Base-by-base conservation (phyloP, 2,797 vertebrate genomes). In the Carduelis carduelis region DNA sequence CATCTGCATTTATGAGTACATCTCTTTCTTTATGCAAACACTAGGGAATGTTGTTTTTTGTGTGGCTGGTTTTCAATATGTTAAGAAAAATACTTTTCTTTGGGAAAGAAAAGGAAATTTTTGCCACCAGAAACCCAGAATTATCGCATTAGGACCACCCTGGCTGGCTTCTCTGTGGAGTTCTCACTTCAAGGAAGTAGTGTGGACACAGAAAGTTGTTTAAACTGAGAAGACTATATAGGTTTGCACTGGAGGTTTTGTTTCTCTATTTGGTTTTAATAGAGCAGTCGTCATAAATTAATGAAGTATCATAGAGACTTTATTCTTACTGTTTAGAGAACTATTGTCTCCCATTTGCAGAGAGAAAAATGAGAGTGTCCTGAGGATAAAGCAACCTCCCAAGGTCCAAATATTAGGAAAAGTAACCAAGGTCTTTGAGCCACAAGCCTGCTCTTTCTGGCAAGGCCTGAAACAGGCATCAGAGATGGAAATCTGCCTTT, bases 91-190 rank as follows among this genome's bases (percentile, higher is more conserved):
- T 41, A 74, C 28, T 16, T 44, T 44, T 87, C 63, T 46, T 60
- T 12, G 0, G 4, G 49, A 57, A 68, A 82, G 47, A 56, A 85
- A 89, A 94, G 32, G 32, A 90, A 82, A 0, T 4, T 84, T 93
- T 94, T 95, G 70, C 90, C 74, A 74, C 90, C 60, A 95, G 81
- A 95, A 94, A 84, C 66, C 70, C 78, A 24, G 70, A 92, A 95
- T 90, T 94, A 84, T 90, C 86, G 77, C 86, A 89, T 92, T 90
- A 95, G 81, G 86, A 95, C 88, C 92, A 96, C 74, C 59, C 84
- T 90, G 74, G 17, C 37, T 92, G 60, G 35, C 22, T 84, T 66
- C 17, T 95, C 56, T 70, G 55, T 56, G 34, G 34, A 93, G 49
- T 89, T 94, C 74, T 46, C 79, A n/a, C 47, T 91, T 88, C 34